Evolutionary conservation across 1,140 invertebrate species (phyloP), one percentile per base, ranked within the genome.

Genomic region (Temnothorax curvispinosus): DNA sequence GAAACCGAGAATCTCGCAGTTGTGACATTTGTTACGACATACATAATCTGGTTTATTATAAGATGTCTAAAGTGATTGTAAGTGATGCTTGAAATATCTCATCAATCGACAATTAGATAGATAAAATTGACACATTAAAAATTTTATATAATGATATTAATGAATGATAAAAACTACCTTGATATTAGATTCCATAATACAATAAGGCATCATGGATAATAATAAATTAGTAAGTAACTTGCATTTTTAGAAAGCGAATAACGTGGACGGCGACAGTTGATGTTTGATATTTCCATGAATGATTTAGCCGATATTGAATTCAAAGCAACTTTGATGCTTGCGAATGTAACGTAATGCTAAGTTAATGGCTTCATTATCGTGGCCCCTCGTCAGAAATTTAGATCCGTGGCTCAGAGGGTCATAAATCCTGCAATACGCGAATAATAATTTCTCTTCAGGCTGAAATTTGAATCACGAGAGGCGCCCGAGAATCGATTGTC

Each of bases 391-490:
- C 41, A 47, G 32, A 74, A 50, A 84, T 65, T 35, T 71, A 32
- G 38, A 74, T 15, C 41, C 54, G 13, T n/a, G 41, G 2, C n/a
- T 6, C 4, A 18, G 32, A n/a, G 35, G n/a, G 47, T 47, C 47
- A 82, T 50, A 60, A 84, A 84, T 84, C 44, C 44, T 54, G 41
- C 13, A 74, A 82, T 74, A 74, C 32, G 56, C 27, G 54, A 62
- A 44, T 54, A 27, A 84, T 84, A 74, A 84, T 74, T 84, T 44
- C 32, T 74, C 13, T 41, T 74, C 54, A 27, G 27, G n/a, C n/a
- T 69, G 54, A 84, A 84, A 84, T 75, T 84, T 84, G 80, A 84
- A 84, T 84, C 56, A 84, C 41, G 69, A 84, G 54, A 75, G 27
- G 32, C 54, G 54, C 44, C 27, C 32, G 44, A 84, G 54, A 84